A percentile compares a stretch with the other conserved stretches of the same genome.
phyloP scores from a whole-genome alignment of 2,888 invertebrate species.

The Torymus aiolomorphi region DNA sequence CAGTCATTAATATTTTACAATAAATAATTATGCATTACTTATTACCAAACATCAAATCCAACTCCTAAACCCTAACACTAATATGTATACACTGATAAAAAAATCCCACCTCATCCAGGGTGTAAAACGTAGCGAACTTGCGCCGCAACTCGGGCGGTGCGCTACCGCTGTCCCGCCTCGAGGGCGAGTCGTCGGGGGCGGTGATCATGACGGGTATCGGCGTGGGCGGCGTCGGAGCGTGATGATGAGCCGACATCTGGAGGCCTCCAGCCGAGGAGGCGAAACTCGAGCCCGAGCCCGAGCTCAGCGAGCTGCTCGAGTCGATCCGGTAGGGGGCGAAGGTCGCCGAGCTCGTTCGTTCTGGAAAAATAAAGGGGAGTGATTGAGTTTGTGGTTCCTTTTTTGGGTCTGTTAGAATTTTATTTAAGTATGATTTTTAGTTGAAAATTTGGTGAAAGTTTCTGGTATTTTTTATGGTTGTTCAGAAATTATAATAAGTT shows the following conservation, averaged over 20 bases:
- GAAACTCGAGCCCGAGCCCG: constrained; percentile 77
- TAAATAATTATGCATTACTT: too few relatives aligned
- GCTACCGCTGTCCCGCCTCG: constrained; percentile 65
- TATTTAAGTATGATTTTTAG: too few relatives aligned
- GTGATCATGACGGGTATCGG: constrained; percentile 76
- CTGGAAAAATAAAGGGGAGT: constrained; percentile 63
- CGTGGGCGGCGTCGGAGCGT: constrained; percentile 78
- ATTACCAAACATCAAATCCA: too few relatives aligned
- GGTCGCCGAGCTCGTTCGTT: constrained; percentile 72
- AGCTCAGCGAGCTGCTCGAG: constrained; percentile 81
- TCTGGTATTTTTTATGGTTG: too few relatives aligned
- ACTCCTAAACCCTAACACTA: too few relatives aligned
- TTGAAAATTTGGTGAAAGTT: too few relatives aligned
- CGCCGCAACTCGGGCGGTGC: constrained; percentile 50
- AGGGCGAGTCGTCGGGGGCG: constrained; percentile 71
- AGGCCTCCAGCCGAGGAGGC: constrained; percentile 70
- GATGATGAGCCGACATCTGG: constrained; percentile 73
- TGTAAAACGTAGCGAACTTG: constrained; percentile 68
- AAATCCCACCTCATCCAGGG: constrained; percentile 62
- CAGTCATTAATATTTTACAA: too few relatives aligned
- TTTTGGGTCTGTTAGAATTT: too few relatives aligned
- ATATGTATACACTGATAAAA: too few relatives aligned
- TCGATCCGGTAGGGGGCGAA: constrained; percentile 78
- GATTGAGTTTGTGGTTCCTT: not conserved
- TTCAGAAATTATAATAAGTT: too few relatives aligned